phyloP scores from a whole-genome alignment of 2,888 invertebrate genomes.

The Elmis aenea region DNA sequence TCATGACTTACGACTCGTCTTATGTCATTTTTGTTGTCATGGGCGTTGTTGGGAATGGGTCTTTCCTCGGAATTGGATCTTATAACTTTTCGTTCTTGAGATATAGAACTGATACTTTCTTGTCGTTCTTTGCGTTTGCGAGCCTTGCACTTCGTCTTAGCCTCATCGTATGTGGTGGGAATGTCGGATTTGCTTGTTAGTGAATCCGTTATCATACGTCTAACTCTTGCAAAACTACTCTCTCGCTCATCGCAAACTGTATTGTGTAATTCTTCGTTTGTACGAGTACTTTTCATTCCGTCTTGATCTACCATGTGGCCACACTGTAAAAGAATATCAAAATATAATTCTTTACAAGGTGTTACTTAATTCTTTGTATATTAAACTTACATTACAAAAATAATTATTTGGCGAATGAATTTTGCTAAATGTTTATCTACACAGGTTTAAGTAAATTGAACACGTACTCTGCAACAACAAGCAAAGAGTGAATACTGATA shows the following conservation, averaged over 20 bases:
- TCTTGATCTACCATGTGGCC: slow-evolving; percentile 35
- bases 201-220: slow-evolving; percentile 32
- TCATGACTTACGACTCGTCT: slow-evolving; percentile 61
- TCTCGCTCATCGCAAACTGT: slow-evolving; percentile 28
- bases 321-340: slow-evolving; percentile 31
- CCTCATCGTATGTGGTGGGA: slow-evolving; percentile 40
- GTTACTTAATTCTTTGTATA: too few species aligned
- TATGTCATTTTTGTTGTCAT: slow-evolving; percentile 40
- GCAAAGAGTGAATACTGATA: too few species aligned
- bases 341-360: too few species aligned
- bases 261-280: slow-evolving; percentile 27
- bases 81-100: slow-evolving; percentile 57
- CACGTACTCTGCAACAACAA: too few species aligned
- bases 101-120: slow-evolving; percentile 54
- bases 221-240: slow-evolving; percentile 34
- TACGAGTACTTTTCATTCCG: slow-evolving; percentile 33
- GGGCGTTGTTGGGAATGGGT: slow-evolving; percentile 40
- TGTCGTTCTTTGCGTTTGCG: slow-evolving; percentile 61
- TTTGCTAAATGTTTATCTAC: too few species aligned
- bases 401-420: too few species aligned
- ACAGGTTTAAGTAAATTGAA: too few species aligned
- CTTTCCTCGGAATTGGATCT: slow-evolving; percentile 60
- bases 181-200: slow-evolving; percentile 22
- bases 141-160: slow-evolving; percentile 43
- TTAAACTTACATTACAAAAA: too few species aligned